Percentiles rank a stretch among this genome's conserved stretches.
Conservation (phyloP, 2,888 invertebrate species). For the Nomada ruficornis region DNA sequence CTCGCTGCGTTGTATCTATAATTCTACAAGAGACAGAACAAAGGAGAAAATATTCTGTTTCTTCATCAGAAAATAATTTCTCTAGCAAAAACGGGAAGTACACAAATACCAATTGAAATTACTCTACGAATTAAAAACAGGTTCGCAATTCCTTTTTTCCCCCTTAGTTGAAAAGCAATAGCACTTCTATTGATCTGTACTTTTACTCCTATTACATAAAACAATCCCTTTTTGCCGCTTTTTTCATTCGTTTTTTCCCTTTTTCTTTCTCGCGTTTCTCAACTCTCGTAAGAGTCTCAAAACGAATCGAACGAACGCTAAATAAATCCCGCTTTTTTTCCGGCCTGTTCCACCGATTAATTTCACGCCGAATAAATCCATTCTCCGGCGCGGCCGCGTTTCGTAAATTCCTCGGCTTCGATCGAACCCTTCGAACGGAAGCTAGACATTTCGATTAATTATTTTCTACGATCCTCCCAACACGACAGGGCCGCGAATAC, state of each 20-base stretch:
- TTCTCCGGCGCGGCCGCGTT: background rate
- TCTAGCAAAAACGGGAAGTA: no score
- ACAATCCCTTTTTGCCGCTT: background rate
- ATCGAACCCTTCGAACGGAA: slow-evolving; percentile 8
- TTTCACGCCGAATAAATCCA: slow-evolving; percentile 53
- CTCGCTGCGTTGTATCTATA: background rate
- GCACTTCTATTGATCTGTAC: no score
- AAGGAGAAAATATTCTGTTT: no score
- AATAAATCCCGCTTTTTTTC: slow-evolving; percentile 26
- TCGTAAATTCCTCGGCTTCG: slow-evolving; percentile 28
- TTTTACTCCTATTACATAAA: background rate
- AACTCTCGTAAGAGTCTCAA: slow-evolving; percentile 12
- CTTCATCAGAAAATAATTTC: no score
- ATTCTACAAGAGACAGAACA: no score
- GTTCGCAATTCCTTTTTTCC: no score
- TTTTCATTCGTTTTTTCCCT: no score
- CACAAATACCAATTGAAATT: no score
- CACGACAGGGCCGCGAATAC: slow-evolving; percentile 37
- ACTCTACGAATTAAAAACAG: no score
- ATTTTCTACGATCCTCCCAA: slow-evolving; percentile 61
- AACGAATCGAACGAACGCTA: slow-evolving; percentile 25
- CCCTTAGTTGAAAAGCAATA: no score
- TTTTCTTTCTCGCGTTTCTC: background rate
- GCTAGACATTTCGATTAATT: slow-evolving; percentile 53
- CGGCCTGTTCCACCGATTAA: slow-evolving; percentile 40